Evolutionary conservation across 2,113 vertebrate species (phyloP).

Genomic region (Psittacula cyanocephala): DNA sequence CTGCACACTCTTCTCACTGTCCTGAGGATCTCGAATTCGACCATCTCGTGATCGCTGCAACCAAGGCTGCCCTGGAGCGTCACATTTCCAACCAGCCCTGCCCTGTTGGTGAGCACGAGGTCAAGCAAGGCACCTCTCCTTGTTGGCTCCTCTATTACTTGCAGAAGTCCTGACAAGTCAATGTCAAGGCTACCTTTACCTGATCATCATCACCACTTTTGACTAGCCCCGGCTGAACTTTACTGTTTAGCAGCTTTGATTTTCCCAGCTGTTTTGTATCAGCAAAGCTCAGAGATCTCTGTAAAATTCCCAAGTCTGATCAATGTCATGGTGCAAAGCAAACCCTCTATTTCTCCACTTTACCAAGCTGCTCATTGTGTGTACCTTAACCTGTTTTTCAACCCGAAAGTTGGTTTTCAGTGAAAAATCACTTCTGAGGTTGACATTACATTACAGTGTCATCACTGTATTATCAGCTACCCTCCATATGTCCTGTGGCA

Average conservation of each 20-base stretch:
- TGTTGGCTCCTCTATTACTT: too few species aligned
- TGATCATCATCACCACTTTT: neutral
- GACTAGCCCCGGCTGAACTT: neutral
- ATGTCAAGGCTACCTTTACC: neutral
- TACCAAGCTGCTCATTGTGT: neutral
- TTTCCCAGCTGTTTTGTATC: neutral
- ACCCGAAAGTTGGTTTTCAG: neutral
- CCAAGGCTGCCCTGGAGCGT: too few species aligned
- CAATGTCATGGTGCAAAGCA: neutral
- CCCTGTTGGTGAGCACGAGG: too few species aligned
- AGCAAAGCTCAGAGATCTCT: neutral
- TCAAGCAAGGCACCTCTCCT: too few species aligned
- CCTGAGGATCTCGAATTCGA: too few species aligned
- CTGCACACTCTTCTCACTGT: too few species aligned
- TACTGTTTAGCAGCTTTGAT: neutral
- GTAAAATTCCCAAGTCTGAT: neutral
- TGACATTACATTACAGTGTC: neutral
- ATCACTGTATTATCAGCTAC: neutral
- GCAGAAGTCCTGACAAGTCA: neutral
- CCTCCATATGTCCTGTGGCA: neutral
- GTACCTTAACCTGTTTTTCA: neutral
- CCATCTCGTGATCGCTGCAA: too few species aligned
- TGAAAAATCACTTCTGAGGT: neutral
- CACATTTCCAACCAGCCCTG: too few species aligned
- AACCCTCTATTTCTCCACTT: neutral